Conservation (phyloP, 2,797 vertebrate genomes). For the Macropodus opercularis region DNA sequence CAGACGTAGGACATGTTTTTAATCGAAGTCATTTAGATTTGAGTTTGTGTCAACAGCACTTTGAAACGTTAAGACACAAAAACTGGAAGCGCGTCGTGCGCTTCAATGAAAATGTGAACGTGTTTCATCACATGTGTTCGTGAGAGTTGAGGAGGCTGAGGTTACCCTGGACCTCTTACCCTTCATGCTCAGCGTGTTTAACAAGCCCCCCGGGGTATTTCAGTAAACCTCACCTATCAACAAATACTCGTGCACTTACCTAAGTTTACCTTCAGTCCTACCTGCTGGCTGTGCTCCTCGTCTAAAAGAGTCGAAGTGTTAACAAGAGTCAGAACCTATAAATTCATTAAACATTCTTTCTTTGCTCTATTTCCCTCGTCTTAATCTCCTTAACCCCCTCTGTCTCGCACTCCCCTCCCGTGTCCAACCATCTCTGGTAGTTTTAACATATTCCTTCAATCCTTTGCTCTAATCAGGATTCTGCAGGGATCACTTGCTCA, state of each 20-base stretch:
- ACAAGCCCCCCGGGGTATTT: constrained; percentile 31
- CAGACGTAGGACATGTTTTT: constrained; percentile 14
- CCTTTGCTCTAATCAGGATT: constrained; percentile 71
- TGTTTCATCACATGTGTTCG: background rate
- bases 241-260: constrained; percentile 15
- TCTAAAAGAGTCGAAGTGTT: constrained; percentile 22
- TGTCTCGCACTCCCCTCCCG: constrained; percentile 5
- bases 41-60: constrained; percentile 4
- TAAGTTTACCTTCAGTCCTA: constrained; percentile 25
- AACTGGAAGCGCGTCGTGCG: background rate
- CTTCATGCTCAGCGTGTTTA: constrained; percentile 19
- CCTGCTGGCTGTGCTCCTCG: constrained; percentile 27
- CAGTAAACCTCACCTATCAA: background rate
- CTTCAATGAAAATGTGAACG: background rate
- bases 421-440: constrained; percentile 40
- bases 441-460: constrained; percentile 56
- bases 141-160: background rate
- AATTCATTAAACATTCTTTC: constrained; percentile 64
- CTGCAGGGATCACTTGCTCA: constrained; percentile 55
- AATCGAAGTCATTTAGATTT: constrained; percentile 1
- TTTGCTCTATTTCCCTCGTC: constrained; percentile 50
- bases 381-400: constrained; percentile 65
- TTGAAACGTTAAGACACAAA: too few relatives aligned
- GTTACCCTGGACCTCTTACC: constrained; percentile 4
- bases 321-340: constrained; percentile 53